Conservation (phyloP, 2,113 vertebrate species). For the Sinocyclocheilus anshuiensis region DNA sequence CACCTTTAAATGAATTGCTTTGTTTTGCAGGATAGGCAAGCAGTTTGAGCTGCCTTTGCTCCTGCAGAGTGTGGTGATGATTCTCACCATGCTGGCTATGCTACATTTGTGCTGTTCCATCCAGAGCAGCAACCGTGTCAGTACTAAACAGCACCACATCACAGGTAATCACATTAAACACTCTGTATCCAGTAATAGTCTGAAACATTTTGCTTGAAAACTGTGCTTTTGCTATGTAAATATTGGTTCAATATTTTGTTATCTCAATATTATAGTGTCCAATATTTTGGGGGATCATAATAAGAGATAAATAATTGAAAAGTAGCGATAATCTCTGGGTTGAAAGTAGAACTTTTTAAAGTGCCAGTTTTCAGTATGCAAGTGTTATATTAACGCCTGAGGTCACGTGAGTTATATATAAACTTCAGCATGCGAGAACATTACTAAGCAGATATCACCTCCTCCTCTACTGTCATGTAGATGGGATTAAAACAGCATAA, state of each 20-base stretch:
- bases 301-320: not conserved
- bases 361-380: not conserved
- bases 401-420: not conserved
- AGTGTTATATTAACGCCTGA: not conserved
- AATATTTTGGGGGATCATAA: not conserved
- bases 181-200: not conserved
- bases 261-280: not conserved
- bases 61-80: constrained; percentile 82
- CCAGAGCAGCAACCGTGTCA: constrained; percentile 73
- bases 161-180: constrained; percentile 67
- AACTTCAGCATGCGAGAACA: not conserved
- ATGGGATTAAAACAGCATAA: not conserved
- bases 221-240: not conserved
- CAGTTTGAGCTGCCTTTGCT: constrained; percentile 82
- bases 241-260: not conserved
- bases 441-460: not conserved
- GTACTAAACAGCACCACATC: constrained; percentile 77
- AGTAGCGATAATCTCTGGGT: too few species aligned
- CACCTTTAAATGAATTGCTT: not conserved
- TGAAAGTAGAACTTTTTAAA: not conserved
- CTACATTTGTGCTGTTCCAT: constrained; percentile 79
- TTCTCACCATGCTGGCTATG: constrained; percentile 81
- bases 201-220: not conserved
- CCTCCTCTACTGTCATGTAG: constrained; percentile 26
- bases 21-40: constrained; percentile 76